Conservation (phyloP, 1,140 invertebrate species). For the Uloborus diversus region DNA sequence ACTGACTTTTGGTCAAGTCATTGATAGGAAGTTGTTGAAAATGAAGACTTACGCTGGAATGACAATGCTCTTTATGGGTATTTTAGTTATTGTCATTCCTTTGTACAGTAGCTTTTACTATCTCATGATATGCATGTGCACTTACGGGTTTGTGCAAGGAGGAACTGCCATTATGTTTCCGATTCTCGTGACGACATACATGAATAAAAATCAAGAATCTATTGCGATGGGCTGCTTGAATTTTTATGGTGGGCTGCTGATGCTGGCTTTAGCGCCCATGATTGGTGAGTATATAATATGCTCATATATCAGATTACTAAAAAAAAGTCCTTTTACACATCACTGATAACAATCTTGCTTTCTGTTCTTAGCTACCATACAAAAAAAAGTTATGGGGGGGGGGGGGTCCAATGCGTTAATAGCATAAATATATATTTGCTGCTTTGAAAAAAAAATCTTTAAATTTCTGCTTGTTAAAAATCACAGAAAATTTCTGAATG, state of each 20-base stretch:
- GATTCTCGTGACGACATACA: slow-evolving; percentile 17
- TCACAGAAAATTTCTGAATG: too few species aligned
- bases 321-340: too few species aligned
- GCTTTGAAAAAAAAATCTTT: too few species aligned
- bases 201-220: slow-evolving; percentile 43
- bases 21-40: slow-evolving; percentile 23
- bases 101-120: slow-evolving; percentile 26
- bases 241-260: slow-evolving; percentile 44
- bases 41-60: slow-evolving; percentile 37
- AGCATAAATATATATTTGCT: too few species aligned
- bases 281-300: too few species aligned
- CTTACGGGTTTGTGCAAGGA: slow-evolving; percentile 38
- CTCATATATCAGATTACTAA: too few species aligned
- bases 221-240: slow-evolving; percentile 49
- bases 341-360: too few species aligned
- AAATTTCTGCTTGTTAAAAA: too few species aligned
- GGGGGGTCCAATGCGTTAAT: too few species aligned
- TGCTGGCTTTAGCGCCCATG: slow-evolving; percentile 40
- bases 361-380: too few species aligned
- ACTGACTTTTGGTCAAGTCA: slow-evolving; percentile 42
- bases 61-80: slow-evolving; percentile 22
- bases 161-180: slow-evolving; percentile 50
- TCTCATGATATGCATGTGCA: slow-evolving; percentile 25
- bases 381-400: too few species aligned
- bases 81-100: slow-evolving; percentile 2